phyloP scores from a whole-genome alignment of 2,113 vertebrate genomes.

The Guaruba guarouba region DNA sequence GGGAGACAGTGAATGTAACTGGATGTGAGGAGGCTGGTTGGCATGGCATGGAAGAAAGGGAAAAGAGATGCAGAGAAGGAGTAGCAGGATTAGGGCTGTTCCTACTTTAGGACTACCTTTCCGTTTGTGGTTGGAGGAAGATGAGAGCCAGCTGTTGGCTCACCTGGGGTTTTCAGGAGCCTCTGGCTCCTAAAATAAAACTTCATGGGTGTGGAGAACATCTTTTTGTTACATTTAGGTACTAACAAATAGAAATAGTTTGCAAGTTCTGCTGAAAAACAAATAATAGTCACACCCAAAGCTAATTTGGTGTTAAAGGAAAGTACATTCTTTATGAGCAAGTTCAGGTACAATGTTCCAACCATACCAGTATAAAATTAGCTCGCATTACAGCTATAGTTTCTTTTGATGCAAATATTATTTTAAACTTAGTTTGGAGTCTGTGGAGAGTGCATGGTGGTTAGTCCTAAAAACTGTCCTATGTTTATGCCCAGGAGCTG shows the following conservation, averaged over 20 bases:
- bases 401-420: conserved; percentile 49
- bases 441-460: neutral
- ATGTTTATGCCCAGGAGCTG: conserved; percentile 26
- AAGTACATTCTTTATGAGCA: neutral
- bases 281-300: conserved; percentile 52
- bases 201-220: conserved; percentile 49
- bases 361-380: conserved; percentile 36
- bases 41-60: neutral
- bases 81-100: neutral
- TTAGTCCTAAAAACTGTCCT: conserved; percentile 47
- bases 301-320: conserved; percentile 53
- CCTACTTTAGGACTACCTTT: conserved; percentile 24
- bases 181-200: conserved; percentile 43
- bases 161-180: conserved; percentile 36
- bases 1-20: neutral
- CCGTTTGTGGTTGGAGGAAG: conserved; percentile 39
- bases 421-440: conserved; percentile 39
- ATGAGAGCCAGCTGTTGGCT: conserved; percentile 16
- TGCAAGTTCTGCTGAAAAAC: conserved; percentile 27
- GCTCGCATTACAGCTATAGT: neutral
- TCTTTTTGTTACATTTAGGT: conserved; percentile 54
- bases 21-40: neutral
- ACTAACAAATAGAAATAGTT: conserved; percentile 28
- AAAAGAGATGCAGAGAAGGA: neutral
- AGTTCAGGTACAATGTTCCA: conserved; percentile 16